Percentiles rank a stretch among this genome's conserved stretches.
Conservation (phyloP, 2,888 invertebrate species). For the Hirtodrosophila trivittata region DNA sequence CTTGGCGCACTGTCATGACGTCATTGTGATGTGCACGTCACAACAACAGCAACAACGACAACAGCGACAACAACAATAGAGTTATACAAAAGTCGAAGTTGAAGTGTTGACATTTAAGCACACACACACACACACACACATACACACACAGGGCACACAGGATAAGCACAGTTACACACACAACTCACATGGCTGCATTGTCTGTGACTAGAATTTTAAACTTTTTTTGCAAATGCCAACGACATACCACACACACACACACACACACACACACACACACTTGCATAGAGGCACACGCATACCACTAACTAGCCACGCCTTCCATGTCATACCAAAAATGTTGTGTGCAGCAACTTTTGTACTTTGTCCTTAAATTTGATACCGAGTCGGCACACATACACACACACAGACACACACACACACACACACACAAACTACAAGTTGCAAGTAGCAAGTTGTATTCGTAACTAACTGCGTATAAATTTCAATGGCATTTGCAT, state of each 20-base stretch:
- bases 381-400: slow-evolving; percentile 4
- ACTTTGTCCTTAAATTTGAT: slow-evolving; percentile 31
- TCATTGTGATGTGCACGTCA: slow-evolving; percentile 65
- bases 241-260: slow-evolving; percentile 12
- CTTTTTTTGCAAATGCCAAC: slow-evolving; percentile 54
- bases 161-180: slow-evolving; percentile 6
- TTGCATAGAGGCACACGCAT: slow-evolving; percentile 4
- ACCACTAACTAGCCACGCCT: slow-evolving; percentile 12
- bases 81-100: slow-evolving; percentile 76
- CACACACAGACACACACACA: background rate
- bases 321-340: slow-evolving; percentile 1
- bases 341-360: slow-evolving; percentile 13
- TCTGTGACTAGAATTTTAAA: slow-evolving; percentile 52
- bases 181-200: slow-evolving; percentile 24
- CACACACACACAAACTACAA: slow-evolving; percentile 7
- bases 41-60: slow-evolving; percentile 27
- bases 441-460: slow-evolving; percentile 21
- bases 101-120: slow-evolving; percentile 75
- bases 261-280: slow-evolving; percentile 6
- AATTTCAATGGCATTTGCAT: slow-evolving; percentile 45
- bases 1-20: slow-evolving; percentile 46
- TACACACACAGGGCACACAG: slow-evolving; percentile 24
- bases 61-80: background rate
- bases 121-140: slow-evolving; percentile 31
- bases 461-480: slow-evolving; percentile 30